Percentiles rank a stretch among this genome's conserved stretches.
Conservation (phyloP, 2,113 vertebrate species). For the Etia nguti region DNA sequence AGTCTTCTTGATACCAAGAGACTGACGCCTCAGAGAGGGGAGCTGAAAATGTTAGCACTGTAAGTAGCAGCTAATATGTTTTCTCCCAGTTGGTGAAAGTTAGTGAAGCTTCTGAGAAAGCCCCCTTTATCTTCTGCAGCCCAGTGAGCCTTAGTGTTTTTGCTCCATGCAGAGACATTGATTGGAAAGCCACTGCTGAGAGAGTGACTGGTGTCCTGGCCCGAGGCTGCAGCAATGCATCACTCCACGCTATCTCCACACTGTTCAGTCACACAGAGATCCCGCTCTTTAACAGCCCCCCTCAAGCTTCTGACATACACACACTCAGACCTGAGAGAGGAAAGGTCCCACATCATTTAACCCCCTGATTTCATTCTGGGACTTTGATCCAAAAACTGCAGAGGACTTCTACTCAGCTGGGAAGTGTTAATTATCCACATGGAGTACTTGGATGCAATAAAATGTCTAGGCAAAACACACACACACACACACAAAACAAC, state of each 20-base stretch:
- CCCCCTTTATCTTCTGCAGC: not conserved
- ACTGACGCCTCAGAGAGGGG: not conserved
- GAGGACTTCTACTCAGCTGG: not conserved
- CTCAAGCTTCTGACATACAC: not conserved
- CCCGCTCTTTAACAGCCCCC: conserved; percentile 27
- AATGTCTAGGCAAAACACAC: accelerated
- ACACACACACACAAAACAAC: not conserved
- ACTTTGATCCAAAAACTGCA: not conserved
- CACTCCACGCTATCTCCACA: conserved; percentile 41
- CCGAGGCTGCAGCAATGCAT: conserved; percentile 58
- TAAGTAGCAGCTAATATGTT: not conserved
- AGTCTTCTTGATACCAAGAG: not conserved
- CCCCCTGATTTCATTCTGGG: not conserved
- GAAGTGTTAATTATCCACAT: no score
- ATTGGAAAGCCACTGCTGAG: conserved; percentile 53
- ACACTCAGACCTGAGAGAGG: not conserved
- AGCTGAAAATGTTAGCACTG: not conserved
- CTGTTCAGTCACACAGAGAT: conserved; percentile 23
- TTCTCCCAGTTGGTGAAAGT: not conserved
- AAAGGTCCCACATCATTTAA: not conserved
- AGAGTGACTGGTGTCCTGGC: conserved; percentile 62
- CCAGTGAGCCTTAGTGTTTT: conserved; percentile 19
- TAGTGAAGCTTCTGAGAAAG: not conserved
- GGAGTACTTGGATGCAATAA: not conserved
- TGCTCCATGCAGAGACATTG: conserved; percentile 47